These are phyloP conservation scores for Drosophila lini DNA, from an alignment of 1,140 invertebrate species.

Conservation along the genomic window DNA sequence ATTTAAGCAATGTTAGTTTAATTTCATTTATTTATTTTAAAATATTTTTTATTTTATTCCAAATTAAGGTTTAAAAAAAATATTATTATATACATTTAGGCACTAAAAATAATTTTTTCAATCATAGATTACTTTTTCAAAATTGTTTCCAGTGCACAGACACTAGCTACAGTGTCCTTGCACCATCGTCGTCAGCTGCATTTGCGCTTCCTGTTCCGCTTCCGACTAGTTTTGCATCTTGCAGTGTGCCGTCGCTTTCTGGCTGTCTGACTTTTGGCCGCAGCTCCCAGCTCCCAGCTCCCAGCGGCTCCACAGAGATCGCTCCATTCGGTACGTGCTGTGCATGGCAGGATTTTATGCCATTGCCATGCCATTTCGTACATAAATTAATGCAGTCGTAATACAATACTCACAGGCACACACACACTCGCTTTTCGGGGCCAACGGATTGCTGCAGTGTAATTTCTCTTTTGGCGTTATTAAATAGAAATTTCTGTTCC, in stretches of 20 bases:
- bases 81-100: neutral
- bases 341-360: slow-evolving; percentile 43
- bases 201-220: slow-evolving; percentile 59
- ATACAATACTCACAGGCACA: slow-evolving; percentile 55
- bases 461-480: slow-evolving; percentile 77
- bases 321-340: slow-evolving; percentile 61
- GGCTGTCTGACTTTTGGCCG: slow-evolving; percentile 67
- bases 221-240: slow-evolving; percentile 68
- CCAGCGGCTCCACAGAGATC: slow-evolving; percentile 16
- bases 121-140: accelerated
- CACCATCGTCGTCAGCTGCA: slow-evolving; percentile 18
- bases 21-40: too few relatives aligned
- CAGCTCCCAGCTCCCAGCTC: slow-evolving; percentile 22
- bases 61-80: neutral
- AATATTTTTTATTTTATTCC: too few relatives aligned
- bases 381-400: slow-evolving; percentile 79
- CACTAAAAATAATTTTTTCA: neutral
- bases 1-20: too few relatives aligned
- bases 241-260: slow-evolving; percentile 34
- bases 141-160: neutral
- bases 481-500: slow-evolving; percentile 74
- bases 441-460: slow-evolving; percentile 70
- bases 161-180: slow-evolving; percentile 28
- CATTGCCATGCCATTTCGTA: slow-evolving; percentile 62
- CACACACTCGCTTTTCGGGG: slow-evolving; percentile 28